Base-by-base conservation (phyloP, 1,140 invertebrate genomes). In the Caenorhabditis tropicalis region DNA sequence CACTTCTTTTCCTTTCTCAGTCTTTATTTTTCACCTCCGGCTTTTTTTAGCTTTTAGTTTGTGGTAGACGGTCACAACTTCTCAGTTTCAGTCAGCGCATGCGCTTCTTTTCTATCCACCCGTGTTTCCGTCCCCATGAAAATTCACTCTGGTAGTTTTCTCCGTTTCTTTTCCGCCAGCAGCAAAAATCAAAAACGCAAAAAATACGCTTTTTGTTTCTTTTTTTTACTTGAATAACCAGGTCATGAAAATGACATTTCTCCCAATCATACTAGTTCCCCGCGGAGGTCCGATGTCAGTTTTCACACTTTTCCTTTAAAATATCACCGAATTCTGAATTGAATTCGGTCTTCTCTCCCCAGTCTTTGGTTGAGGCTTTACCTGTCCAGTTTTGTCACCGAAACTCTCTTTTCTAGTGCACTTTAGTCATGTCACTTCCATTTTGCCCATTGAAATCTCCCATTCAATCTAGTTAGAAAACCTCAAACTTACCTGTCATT, bases 301-400 rank as follows among this genome's bases (percentile, higher is more conserved):
- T 74, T 43, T 74, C 65, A 74, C 10, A 9, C 21, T 15, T 43
- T 74, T 43, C n/a, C n/a, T 31, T 24, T 1, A 24, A 31, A 74
- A 46, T 74, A 74, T 74, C 65, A 43, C 4, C 7, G 24, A n/a
- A n/a, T n/a, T n/a, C n/a, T 43, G 16, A 46, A 24, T 46, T 36
- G 10, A 74, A 6, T 74, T 74, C n/a, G 16, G 4, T 43, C 12
- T 43, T 9, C 5, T 36, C 15, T 33, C 36, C 19, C 58, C 31
- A 33, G 58, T 74, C 65, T 74, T 74, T 74, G 65, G 65, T 74
- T 74, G 33, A 74, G 65, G 65, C 65, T 74, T 74, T 74, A 74
- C 65, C 58, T 12, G 31, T 33, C 31, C 15, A 16, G 6, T 65
- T 36, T 19, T 74, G 7, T 27, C 36, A 74, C 51, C 9, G 51